Conservation (phyloP, 2,888 invertebrate genomes). For the Tipula confusa region DNA sequence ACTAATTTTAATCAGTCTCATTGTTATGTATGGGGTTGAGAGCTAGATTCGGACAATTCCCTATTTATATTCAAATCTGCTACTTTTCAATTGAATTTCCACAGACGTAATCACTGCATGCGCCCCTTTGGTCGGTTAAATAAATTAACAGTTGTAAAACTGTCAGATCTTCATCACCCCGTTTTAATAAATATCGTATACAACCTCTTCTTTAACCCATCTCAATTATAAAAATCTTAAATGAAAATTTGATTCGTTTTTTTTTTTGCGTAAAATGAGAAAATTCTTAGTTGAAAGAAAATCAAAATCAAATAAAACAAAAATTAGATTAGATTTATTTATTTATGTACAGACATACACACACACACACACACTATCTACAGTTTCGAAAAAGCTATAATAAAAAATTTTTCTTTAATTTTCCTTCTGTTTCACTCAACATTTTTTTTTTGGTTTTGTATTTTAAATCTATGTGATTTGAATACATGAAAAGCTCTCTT, state of each 20-base stretch:
- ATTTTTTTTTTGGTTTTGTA: neutral
- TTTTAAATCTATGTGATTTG: neutral
- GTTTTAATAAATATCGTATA: neutral
- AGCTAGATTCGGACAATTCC: too few relatives aligned
- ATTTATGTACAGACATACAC: neutral
- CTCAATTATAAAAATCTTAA: neutral
- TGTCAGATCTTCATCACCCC: neutral
- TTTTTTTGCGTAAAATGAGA: neutral
- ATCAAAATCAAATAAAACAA: conserved; percentile 12
- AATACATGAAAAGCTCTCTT: neutral
- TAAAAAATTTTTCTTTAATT: neutral
- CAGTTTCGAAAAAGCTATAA: neutral
- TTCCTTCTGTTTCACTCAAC: neutral
- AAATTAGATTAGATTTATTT: conserved; percentile 25
- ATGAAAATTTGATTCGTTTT: neutral
- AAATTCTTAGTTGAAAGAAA: neutral
- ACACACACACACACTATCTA: neutral
- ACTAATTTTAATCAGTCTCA: too few relatives aligned
- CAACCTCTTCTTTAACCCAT: neutral
- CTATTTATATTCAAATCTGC: too few relatives aligned
- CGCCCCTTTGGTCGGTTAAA: too few relatives aligned
- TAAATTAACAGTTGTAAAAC: neutral
- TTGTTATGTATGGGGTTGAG: too few relatives aligned
- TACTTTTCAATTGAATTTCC: too few relatives aligned
- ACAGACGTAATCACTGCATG: too few relatives aligned